Evolutionary conservation across 2,113 vertebrate species (phyloP), one percentile per base, ranked within the genome.

Genomic region (Callaeas wilsoni): DNA sequence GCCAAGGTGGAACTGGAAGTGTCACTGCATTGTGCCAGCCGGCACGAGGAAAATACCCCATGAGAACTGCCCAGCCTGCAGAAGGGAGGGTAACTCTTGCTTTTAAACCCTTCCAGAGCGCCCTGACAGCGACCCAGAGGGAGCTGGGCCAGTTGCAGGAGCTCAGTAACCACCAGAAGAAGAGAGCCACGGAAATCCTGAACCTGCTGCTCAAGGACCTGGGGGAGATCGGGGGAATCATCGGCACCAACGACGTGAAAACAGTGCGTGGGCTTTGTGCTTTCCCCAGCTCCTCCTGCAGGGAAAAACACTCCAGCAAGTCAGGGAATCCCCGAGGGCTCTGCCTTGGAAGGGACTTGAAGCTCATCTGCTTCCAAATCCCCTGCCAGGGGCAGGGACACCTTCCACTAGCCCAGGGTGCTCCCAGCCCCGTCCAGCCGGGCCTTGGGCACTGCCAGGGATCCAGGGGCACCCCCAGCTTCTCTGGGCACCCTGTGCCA

Each of bases 141-240:
- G 99, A 99, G 90, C 96, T 99, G 91, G 96, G 92, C 85, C 98
- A 99, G 95, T 82, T 99, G 37, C 98, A 99, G 94, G 99, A 99
- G 93, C 98, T 99, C 68, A 98, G 98, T 73, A 98, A 98, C 78
- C 98, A 99, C 69, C 99, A 99, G 98, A 99, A 98, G 94, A 99
- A 99, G 95, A 97, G 99, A 89, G 98, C 98, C 0, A 98, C 98
- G 0, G 99, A 99, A 94, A 98, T 99, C 90, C 97, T 99, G 70
- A 98, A 98, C 92, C 95, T 99, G 96, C 98, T 99, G 90, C 95
- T 99, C 42, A 98, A 99, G 64, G 99, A 99, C 60, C 98, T 99
- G 89, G 98, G 98, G 3, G 99, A 99, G 96, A 99, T 99, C 6
- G 99, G 99, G 7, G 97, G 98, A 44, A 98, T 99, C 92, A 99